Evolutionary conservation across 2,797 vertebrate genomes (phyloP).

Genomic region (Varecia variegata): DNA sequence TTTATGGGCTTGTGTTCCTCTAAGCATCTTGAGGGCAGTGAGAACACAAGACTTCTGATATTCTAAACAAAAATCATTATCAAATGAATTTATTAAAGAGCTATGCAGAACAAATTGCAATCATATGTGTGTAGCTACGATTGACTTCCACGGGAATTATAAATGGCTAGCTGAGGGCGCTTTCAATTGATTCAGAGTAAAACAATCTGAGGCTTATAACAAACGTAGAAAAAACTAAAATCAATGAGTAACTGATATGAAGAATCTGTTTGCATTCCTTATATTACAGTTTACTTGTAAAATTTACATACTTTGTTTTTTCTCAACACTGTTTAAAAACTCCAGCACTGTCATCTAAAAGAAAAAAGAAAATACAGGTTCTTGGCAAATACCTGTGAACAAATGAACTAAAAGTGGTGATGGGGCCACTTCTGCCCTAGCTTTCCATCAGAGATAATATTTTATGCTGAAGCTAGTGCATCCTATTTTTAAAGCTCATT

Average conservation of each 20-base stretch:
- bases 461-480: slow-evolving; percentile 26
- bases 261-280: neutral
- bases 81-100: slow-evolving; percentile 59
- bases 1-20: neutral
- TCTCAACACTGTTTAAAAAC: slow-evolving; percentile 15
- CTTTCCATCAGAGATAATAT: neutral
- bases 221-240: slow-evolving; percentile 39
- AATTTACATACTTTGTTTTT: slow-evolving; percentile 21
- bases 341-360: slow-evolving; percentile 27
- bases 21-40: neutral
- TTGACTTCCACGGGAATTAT: neutral
- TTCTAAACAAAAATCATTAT: slow-evolving; percentile 59
- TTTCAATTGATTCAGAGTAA: slow-evolving; percentile 10
- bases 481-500: slow-evolving; percentile 45
- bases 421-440: neutral
- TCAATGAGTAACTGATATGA: neutral
- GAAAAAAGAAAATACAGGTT: slow-evolving; percentile 1
- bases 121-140: neutral
- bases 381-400: neutral
- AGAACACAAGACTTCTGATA: slow-evolving; percentile 41
- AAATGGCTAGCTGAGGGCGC: neutral
- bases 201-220: slow-evolving; percentile 26
- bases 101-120: neutral
- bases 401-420: neutral
- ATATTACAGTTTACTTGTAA: slow-evolving; percentile 27